Percentiles rank a stretch among this genome's conserved stretches.
These are phyloP conservation scores for Heptranchias perlo DNA, from an alignment of 2,113 vertebrate genomes.

Conservation along the genomic window DNA sequence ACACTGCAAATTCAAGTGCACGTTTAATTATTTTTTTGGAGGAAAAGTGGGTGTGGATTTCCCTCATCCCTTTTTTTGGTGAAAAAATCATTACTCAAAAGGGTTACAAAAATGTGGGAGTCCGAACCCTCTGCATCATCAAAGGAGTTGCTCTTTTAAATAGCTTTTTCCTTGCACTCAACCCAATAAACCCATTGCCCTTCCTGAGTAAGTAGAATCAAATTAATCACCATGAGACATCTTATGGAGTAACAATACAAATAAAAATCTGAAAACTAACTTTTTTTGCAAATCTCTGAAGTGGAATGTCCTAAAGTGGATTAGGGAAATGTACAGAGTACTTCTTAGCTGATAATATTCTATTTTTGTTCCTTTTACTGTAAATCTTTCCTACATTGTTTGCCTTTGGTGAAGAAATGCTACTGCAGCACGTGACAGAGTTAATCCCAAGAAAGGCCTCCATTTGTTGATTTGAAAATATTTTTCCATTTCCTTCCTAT, in stretches of 20 bases:
- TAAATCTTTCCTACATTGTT: neutral
- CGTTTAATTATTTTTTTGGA: no score
- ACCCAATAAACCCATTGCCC: neutral
- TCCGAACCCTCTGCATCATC: neutral
- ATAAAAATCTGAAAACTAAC: neutral
- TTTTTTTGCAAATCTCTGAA: neutral
- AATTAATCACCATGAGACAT: neutral
- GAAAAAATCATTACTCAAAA: neutral
- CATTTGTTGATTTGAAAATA: slow-evolving; percentile 5
- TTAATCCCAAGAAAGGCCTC: neutral
- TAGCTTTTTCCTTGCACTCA: neutral
- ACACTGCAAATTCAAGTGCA: neutral
- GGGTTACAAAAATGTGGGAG: neutral
- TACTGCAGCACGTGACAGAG: neutral
- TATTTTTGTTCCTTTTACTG: neutral
- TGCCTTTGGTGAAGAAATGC: neutral
- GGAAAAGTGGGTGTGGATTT: neutral
- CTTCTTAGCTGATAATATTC: neutral
- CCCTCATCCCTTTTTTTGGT: neutral
- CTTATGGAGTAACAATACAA: neutral
- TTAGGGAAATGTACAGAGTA: neutral
- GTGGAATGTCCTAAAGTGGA: neutral
- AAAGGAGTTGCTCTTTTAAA: neutral
- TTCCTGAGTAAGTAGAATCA: neutral
- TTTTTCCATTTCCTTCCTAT: neutral